Evolutionary conservation across 1,140 invertebrate species (phyloP), one percentile per base, ranked within the genome.

Genomic region (Amyelois transitella): DNA sequence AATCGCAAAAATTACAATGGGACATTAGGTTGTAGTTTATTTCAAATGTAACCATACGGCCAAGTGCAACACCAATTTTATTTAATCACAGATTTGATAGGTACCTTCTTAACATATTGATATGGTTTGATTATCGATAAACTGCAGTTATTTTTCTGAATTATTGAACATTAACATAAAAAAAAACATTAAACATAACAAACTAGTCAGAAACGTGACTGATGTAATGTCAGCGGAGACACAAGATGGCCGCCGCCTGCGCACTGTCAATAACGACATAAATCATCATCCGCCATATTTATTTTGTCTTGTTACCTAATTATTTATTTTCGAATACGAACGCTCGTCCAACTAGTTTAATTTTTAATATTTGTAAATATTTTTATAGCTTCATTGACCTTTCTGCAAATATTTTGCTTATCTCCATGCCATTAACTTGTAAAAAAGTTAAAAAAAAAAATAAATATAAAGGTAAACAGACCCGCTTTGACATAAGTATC

Each of bases 281-380:
- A 75, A 77, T 79, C 80, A 79, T 69, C n/a, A 14, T 14, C 61
- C 77, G 77, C 80, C 76, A 80, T 82, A 70, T 77, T 82, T 74
- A 72, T 77, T 76, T 65, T 62, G 56, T 66, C 60, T 69, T 14
- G 12, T 38, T n/a, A 21, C 1, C 10, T 21, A 51, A 48, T 44
- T 43, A 51, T 56, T 50, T 50, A 17, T 38, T 55, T 55, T 47
- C 24, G 19, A 18, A 17, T 55, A 28, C 28, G 18, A 19, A 20
- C 38, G 20, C 28, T 22, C 22, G 49, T 18, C 18, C 12, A 45
- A 45, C 43, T 45, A 7, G 45, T 48, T 48, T 48, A 7, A 6
- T 45, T 2, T 45, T 45, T 20, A 19, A 18, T 45, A n/a, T n/a
- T n/a, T n/a, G n/a, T 10, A 45, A 43, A 10, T 18, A 52, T 55